Conservation (phyloP, 2,113 vertebrate species). For the Catharus fuscescens region DNA sequence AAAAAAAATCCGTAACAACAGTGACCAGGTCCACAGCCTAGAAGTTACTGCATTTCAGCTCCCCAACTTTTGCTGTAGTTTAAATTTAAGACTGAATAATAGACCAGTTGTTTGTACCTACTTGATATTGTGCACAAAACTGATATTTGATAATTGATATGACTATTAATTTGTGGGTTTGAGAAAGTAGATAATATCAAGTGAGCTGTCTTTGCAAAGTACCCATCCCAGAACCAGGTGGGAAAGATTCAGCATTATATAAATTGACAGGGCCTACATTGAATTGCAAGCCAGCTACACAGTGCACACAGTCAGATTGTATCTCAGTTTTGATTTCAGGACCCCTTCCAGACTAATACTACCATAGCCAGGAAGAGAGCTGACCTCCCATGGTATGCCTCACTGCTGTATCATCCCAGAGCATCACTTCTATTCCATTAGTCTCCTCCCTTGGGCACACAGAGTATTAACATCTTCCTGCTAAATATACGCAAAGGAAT, state of each 20-base stretch:
- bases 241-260: background rate
- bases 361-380: background rate
- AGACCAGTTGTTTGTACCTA: background rate
- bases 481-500: background rate
- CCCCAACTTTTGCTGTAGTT: background rate
- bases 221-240: background rate
- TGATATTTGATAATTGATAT: no score
- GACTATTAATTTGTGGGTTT: background rate
- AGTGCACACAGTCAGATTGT: background rate
- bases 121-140: background rate
- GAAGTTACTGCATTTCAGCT: background rate
- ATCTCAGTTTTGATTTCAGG: background rate
- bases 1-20: background rate
- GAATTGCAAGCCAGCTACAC: background rate
- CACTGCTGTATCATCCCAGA: background rate
- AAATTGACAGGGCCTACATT: background rate
- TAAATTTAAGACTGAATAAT: background rate
- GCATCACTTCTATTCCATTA: background rate
- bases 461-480: background rate
- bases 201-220: background rate
- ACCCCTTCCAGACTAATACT: background rate
- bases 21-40: background rate
- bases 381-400: accelerated
- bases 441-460: background rate
- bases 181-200: background rate